Percentiles rank a stretch among this genome's conserved stretches.
phyloP scores from a whole-genome alignment of 1,140 invertebrate species.

The Yoshiicerus persimilis region DNA sequence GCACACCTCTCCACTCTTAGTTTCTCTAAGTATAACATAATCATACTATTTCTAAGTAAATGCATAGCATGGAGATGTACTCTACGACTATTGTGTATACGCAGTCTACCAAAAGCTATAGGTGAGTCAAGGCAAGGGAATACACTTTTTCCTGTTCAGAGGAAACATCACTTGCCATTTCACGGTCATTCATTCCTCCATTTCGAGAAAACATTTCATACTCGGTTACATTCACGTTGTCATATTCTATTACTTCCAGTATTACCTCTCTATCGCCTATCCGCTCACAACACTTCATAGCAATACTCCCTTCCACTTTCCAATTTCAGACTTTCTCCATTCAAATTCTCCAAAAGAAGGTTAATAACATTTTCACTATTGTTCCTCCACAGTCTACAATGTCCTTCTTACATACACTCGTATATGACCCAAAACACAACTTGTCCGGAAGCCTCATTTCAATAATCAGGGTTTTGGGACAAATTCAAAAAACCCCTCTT shows the following conservation, averaged over 20 bases:
- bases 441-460: too few species aligned
- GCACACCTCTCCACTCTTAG: neutral
- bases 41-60: too few species aligned
- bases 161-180: conserved; percentile 17
- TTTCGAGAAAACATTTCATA: conserved; percentile 7
- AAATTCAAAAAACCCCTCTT: too few species aligned
- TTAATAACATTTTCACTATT: neutral
- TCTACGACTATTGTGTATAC: neutral
- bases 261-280: neutral
- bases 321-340: neutral
- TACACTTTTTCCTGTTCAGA: neutral
- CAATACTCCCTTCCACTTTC: neutral
- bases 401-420: neutral
- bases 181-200: conserved; percentile 4
- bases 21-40: too few species aligned
- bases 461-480: too few species aligned
- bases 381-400: neutral
- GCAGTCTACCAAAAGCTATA: neutral
- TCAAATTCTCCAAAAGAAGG: neutral
- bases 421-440: too few species aligned
- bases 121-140: neutral
- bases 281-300: neutral
- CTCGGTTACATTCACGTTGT: neutral
- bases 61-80: neutral
- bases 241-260: neutral